Conservation (phyloP, 2,113 vertebrate species). For the Callipepla squamata region DNA sequence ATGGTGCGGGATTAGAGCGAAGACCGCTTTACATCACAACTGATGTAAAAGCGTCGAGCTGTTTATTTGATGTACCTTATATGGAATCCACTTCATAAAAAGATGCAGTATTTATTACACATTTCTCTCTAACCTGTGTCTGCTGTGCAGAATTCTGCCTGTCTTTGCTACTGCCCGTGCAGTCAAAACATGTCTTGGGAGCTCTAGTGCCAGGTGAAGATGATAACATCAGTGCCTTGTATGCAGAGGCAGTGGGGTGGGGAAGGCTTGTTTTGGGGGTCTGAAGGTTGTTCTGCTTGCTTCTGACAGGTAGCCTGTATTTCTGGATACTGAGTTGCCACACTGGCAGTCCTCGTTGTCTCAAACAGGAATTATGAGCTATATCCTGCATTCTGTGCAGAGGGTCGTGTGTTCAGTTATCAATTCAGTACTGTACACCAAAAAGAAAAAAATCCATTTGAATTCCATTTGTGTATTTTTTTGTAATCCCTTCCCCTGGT, state of each 20-base stretch:
- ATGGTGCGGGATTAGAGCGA: not conserved
- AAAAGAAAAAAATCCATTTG: not conserved
- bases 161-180: not conserved
- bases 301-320: not conserved
- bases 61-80: not conserved
- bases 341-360: not conserved
- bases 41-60: not conserved
- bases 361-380: not conserved
- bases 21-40: not conserved
- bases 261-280: not conserved
- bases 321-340: not conserved
- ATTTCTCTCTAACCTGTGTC: not conserved
- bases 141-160: not conserved
- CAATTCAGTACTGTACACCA: not conserved
- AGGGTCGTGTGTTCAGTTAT: not conserved
- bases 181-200: not conserved
- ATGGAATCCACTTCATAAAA: not conserved
- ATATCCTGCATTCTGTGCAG: not conserved
- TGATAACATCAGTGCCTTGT: not conserved
- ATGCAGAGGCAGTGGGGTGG: not conserved
- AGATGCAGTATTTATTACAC: not conserved
- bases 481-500: not conserved
- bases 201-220: not conserved
- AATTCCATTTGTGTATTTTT: not conserved
- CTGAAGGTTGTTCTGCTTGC: not conserved